Evolutionary conservation across 2,113 vertebrate genomes (phyloP).

Genomic region (Coptodon rendalli): DNA sequence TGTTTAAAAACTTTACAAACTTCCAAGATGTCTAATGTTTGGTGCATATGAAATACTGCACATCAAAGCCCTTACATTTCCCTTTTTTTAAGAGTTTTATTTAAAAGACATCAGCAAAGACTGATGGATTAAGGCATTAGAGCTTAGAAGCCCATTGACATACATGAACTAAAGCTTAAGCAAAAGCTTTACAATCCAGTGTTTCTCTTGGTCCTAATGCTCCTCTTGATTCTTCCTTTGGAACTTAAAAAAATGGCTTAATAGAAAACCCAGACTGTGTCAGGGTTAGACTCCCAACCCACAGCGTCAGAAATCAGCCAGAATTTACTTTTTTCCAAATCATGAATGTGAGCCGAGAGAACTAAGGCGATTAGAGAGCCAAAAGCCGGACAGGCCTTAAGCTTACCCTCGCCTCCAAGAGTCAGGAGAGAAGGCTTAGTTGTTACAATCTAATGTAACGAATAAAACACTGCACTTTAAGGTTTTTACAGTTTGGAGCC

Average conservation of each 20-base stretch:
- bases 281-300: slow-evolving; percentile 37
- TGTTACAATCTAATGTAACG: neutral
- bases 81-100: neutral
- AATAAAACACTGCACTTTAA: neutral
- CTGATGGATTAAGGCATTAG: slow-evolving; percentile 17
- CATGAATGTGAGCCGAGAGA: slow-evolving; percentile 18
- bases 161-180: slow-evolving; percentile 4
- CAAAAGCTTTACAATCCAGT: slow-evolving; percentile 16
- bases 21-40: neutral
- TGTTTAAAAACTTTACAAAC: neutral
- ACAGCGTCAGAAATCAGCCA: slow-evolving; percentile 39
- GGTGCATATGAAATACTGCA: neutral
- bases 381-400: slow-evolving; percentile 2
- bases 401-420: neutral
- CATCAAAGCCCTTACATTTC: neutral
- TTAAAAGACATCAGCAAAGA: slow-evolving; percentile 4
- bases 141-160: neutral
- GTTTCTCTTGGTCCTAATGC: slow-evolving; percentile 34
- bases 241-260: slow-evolving; percentile 25
- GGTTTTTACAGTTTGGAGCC: neutral
- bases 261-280: slow-evolving; percentile 58
- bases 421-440: neutral
- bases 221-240: slow-evolving; percentile 17
- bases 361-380: slow-evolving; percentile 37
- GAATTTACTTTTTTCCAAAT: slow-evolving; percentile 46